These are phyloP conservation scores for Conchocele bisecta DNA, from an alignment of 2,888 invertebrate species.

Conservation along the genomic window DNA sequence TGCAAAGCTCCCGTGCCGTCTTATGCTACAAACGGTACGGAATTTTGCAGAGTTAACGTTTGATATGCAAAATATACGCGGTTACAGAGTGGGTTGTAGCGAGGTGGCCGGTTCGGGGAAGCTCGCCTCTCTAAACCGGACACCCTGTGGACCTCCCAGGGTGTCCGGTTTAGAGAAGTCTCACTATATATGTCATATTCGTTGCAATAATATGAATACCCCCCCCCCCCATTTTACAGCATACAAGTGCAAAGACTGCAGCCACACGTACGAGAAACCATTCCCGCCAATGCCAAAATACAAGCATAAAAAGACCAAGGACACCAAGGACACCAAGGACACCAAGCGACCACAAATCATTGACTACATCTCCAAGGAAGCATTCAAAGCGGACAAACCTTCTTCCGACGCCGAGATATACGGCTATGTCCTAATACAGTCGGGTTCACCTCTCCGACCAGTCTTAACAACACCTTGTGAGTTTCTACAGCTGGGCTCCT, in stretches of 20 bases:
- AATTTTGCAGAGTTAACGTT: too few species aligned
- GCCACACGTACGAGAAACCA: constrained; percentile 71
- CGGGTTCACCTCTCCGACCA: constrained; percentile 70
- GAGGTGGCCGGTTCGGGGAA: too few species aligned
- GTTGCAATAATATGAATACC: too few species aligned
- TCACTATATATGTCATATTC: too few species aligned
- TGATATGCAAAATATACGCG: too few species aligned
- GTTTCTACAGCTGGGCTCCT: constrained; percentile 69
- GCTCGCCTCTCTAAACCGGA: too few species aligned
- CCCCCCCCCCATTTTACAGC: too few species aligned
- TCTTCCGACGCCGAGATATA: constrained; percentile 66
- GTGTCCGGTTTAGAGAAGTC: too few species aligned
- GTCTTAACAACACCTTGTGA: constrained; percentile 76
- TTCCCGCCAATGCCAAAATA: constrained; percentile 65
- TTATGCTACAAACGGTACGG: too few species aligned
- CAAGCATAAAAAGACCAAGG: constrained; percentile 32
- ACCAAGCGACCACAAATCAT: constrained; percentile 58
- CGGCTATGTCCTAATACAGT: constrained; percentile 73
- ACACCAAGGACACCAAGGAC: constrained; percentile 13
- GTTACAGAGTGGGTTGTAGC: too few species aligned
- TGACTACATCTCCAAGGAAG: constrained; percentile 75
- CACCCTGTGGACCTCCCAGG: too few species aligned
- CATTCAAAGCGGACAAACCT: constrained; percentile 59
- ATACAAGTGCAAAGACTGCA: constrained; percentile 72
- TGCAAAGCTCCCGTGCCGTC: too few species aligned